Conservation (phyloP, 2,113 vertebrate genomes). For the Gila orcuttii region DNA sequence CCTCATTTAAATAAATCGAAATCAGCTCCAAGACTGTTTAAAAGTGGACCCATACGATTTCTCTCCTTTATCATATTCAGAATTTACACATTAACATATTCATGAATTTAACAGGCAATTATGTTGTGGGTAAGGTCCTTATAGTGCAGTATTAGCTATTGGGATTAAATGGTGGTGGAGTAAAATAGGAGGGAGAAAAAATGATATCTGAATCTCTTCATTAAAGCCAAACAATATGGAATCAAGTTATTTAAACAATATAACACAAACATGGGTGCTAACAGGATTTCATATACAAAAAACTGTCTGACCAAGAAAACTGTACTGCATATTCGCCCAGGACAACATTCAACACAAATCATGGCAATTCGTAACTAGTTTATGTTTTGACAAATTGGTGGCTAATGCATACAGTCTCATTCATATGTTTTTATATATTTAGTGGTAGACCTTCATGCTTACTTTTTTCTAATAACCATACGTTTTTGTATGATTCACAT, state of each 20-base stretch:
- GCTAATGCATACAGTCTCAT: no score
- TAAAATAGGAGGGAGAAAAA: not conserved
- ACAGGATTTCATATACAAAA: not conserved
- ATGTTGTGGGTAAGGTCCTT: not conserved
- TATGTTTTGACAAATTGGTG: no score
- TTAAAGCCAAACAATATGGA: conserved; percentile 5
- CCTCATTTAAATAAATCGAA: conserved; percentile 47
- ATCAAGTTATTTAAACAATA: not conserved
- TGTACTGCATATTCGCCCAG: not conserved
- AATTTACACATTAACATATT: conserved; percentile 16
- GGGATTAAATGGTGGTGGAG: conserved; percentile 9
- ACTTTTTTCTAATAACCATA: no score
- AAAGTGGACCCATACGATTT: not conserved
- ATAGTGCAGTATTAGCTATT: not conserved
- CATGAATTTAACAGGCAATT: conserved; percentile 28
- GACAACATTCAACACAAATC: no score
- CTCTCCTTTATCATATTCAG: not conserved
- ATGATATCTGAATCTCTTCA: conserved; percentile 22
- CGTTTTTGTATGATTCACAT: no score
- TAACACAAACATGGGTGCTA: not conserved
- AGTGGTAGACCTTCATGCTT: no score
- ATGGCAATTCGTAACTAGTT: no score
- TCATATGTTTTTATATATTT: no score
- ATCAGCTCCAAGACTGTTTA: conserved; percentile 14
- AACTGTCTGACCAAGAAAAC: not conserved